phyloP scores from a whole-genome alignment of 1,140 invertebrate species.

The Cotesia glomerata region DNA sequence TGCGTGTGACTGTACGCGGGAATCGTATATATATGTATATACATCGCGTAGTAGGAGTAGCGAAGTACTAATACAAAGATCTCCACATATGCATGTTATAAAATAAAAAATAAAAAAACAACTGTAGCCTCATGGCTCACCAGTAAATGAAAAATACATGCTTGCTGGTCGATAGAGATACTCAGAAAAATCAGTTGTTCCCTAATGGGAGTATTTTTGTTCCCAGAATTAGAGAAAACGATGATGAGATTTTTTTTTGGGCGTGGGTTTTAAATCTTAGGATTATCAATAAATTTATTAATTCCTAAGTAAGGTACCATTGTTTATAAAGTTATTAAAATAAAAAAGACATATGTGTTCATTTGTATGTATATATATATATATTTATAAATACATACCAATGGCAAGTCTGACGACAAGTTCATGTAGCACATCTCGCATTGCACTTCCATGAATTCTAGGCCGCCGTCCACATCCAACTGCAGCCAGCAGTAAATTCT shows the following conservation, averaged over 20 bases:
- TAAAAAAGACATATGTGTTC: background rate
- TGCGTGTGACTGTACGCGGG: background rate
- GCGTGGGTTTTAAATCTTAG: background rate
- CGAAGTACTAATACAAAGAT: background rate
- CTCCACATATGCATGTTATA: background rate
- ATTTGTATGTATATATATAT: background rate
- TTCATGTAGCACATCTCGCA: slow-evolving; percentile 33
- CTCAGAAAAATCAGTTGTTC: slow-evolving; percentile 27
- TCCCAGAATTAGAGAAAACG: slow-evolving; percentile 18
- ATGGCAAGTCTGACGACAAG: slow-evolving; percentile 23
- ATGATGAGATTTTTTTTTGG: background rate
- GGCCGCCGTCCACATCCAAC: slow-evolving; percentile 13
- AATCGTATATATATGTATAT: background rate
- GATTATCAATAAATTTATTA: background rate
- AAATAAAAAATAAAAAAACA: slow-evolving; percentile 5
- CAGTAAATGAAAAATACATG: slow-evolving; percentile 27
- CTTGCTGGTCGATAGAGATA: slow-evolving; percentile 1
- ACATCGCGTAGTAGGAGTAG: background rate
- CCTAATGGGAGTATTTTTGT: slow-evolving; percentile 28
- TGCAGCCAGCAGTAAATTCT: slow-evolving; percentile 14
- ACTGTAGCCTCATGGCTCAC: slow-evolving; percentile 23
- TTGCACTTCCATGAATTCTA: slow-evolving; percentile 38
- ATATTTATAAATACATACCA: slow-evolving; percentile 32
- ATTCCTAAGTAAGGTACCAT: too few relatives aligned
- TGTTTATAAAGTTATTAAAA: too few relatives aligned